These are phyloP conservation scores for Halcyon smyrnensis DNA, from an alignment of 2,797 vertebrate genomes.

Conservation along the genomic window DNA sequence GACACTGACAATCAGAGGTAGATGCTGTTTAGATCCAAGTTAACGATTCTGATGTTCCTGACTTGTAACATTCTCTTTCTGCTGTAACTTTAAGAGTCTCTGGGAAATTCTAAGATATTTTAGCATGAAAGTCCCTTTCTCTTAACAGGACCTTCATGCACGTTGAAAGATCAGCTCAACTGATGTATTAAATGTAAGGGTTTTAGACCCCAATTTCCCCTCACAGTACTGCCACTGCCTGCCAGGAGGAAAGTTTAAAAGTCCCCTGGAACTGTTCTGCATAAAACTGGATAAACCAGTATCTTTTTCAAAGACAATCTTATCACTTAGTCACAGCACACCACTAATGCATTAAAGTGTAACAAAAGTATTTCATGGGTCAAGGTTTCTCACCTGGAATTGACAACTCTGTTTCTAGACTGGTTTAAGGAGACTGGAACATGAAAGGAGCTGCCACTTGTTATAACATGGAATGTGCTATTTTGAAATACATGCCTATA, in stretches of 20 bases:
- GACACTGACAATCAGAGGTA: not conserved
- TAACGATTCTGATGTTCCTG: not conserved
- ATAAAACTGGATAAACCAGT: not conserved
- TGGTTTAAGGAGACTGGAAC: not conserved
- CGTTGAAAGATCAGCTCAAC: not conserved
- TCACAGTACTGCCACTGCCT: not conserved
- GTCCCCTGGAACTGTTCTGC: not conserved
- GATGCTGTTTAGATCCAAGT: not conserved
- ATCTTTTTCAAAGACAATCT: not conserved
- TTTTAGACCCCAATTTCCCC: not conserved
- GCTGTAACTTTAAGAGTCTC: not conserved
- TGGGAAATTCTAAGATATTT: not conserved
- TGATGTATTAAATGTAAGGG: not conserved
- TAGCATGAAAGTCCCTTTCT: not conserved
- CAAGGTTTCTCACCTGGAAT: constrained; percentile 25
- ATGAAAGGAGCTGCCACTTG: not conserved
- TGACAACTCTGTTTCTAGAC: not conserved
- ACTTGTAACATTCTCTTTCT: not conserved
- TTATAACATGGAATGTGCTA: not conserved
- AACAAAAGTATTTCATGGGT: constrained; percentile 37
- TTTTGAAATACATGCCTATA: not conserved
- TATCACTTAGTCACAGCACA: not conserved
- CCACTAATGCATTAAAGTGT: constrained; percentile 25
- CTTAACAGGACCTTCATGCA: not conserved
- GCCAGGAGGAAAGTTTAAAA: not conserved